Evolutionary conservation across 2,888 invertebrate genomes (phyloP).

Genomic region (Drosophila paramelanica): DNA sequence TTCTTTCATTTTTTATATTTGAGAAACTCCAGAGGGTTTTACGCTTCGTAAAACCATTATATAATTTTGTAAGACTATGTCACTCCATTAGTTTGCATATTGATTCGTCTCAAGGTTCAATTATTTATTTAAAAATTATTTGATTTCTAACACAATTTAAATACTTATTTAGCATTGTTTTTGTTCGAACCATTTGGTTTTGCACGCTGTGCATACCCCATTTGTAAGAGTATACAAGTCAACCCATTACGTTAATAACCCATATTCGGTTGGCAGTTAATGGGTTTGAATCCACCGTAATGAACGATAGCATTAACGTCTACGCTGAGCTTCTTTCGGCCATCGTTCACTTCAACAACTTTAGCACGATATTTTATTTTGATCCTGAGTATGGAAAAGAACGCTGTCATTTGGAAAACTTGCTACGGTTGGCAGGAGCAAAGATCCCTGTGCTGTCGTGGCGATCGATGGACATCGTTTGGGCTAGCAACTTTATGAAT

Average conservation of each 20-base stretch:
- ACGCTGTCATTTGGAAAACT: slow-evolving; percentile 34
- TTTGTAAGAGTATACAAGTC: not conserved
- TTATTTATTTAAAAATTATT: too few relatives aligned
- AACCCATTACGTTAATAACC: not conserved
- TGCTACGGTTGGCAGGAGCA: slow-evolving; percentile 5
- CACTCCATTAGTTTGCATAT: too few relatives aligned
- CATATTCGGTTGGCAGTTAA: slow-evolving; percentile 3
- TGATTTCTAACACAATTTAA: too few relatives aligned
- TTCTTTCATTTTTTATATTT: too few relatives aligned
- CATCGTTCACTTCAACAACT: slow-evolving; percentile 23
- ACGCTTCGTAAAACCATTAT: too few relatives aligned
- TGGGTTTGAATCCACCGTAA: slow-evolving; percentile 15
- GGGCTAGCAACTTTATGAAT: slow-evolving; percentile 32
- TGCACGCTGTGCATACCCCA: not conserved
- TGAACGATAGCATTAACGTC: slow-evolving; percentile 33
- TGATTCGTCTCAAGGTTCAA: too few relatives aligned
- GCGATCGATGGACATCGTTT: slow-evolving; percentile 19
- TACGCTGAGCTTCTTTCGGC: slow-evolving; percentile 31
- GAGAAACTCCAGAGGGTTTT: too few relatives aligned
- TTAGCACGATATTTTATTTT: slow-evolving; percentile 52
- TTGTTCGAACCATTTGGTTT: too few relatives aligned
- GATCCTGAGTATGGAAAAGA: slow-evolving; percentile 34
- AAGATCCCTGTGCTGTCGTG: slow-evolving; percentile 48
- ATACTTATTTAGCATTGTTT: too few relatives aligned
- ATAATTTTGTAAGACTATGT: too few relatives aligned